Base-by-base conservation (phyloP, 2,888 invertebrate genomes). In the Arctia plantaginis region DNA sequence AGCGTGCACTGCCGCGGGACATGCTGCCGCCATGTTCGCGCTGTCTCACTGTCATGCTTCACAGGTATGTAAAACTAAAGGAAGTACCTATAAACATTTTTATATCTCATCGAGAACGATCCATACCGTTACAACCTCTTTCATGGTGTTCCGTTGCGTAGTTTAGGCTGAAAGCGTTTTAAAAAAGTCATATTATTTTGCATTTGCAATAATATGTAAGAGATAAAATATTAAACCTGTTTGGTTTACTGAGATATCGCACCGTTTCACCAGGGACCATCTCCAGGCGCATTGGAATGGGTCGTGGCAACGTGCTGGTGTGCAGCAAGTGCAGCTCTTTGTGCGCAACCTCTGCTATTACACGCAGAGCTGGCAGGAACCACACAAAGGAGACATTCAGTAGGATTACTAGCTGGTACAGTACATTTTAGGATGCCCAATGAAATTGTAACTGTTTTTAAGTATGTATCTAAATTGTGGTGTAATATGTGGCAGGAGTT, bases 221-320 rank as follows among this genome's bases (percentile, higher is more conserved):
- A n/a, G n/a, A n/a, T n/a, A n/a, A n/a, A n/a, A n/a, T n/a, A n/a
- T n/a, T 51, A 47, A 20, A 7, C 23, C 23, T n/a, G 12, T 23
- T 23, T 12, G 6, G 1, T 6, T 51, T 1, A 35, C 6, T 51
- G 7, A 30, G 12, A n/a, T 55, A 15, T 69, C 35, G 18, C 2
- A 18, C 39, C 41, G 15, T n/a, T 7, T 35, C 33, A 10, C 20
- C 27, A 69, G 69, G 59, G 8, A n/a, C 47, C 64, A 1, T 94
- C 94, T 35, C 90, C 92, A 0, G 95, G 97, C 3, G 97, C 97
- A 23, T 93, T 97, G 74, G 96, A 97, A 62, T 97, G 97, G 87
- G 97, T 97, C 69, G 98, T 98, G 96, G 96, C 97, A 10, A 97
- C 97, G 88, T 97, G 93, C 92, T 97, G 87, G 96, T 97, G 88